phyloP scores from a whole-genome alignment of 2,888 invertebrate genomes.

The Rhamphomyia laevipes region DNA sequence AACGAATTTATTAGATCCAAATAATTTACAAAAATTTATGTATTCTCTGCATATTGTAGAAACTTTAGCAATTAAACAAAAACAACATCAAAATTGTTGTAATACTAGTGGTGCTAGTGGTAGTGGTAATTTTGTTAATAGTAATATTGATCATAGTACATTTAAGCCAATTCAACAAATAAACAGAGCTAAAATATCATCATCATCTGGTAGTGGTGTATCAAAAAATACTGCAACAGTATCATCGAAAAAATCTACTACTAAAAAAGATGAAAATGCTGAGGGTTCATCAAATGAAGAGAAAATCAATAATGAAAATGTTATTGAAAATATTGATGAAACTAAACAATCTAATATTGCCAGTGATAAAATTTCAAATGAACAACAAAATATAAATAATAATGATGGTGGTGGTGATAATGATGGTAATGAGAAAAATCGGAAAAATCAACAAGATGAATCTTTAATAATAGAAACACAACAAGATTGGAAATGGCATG shows the following conservation, averaged over 20 bases:
- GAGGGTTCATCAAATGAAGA: constrained; percentile 16
- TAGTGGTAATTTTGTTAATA: not conserved
- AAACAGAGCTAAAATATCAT: constrained; percentile 2
- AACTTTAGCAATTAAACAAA: constrained; percentile 42
- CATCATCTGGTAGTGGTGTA: constrained; percentile 13
- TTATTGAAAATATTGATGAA: constrained; percentile 2
- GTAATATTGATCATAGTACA: constrained; percentile 19
- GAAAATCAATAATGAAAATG: constrained; percentile 6
- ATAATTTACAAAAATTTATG: constrained; percentile 88
- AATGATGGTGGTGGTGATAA: constrained; percentile 14
- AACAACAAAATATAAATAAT: constrained; percentile 25
- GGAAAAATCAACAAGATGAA: constrained; percentile 9
- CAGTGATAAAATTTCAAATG: constrained; percentile 11
- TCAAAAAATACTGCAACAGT: constrained; percentile 9
- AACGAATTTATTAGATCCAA: constrained; percentile 69
- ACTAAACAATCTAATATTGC: not conserved
- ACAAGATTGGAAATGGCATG: constrained; percentile 49
- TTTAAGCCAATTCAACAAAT: constrained; percentile 6
- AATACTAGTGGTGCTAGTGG: constrained; percentile 1
- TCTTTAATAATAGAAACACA: constrained; percentile 11
- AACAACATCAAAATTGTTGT: constrained; percentile 16
- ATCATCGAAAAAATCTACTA: not conserved
- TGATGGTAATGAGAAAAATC: constrained; percentile 12
- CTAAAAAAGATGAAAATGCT: constrained; percentile 11
- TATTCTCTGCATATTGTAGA: constrained; percentile 88